Evolutionary conservation across 2,888 invertebrate genomes (phyloP).

Genomic region (Meteorus cinctellus): DNA sequence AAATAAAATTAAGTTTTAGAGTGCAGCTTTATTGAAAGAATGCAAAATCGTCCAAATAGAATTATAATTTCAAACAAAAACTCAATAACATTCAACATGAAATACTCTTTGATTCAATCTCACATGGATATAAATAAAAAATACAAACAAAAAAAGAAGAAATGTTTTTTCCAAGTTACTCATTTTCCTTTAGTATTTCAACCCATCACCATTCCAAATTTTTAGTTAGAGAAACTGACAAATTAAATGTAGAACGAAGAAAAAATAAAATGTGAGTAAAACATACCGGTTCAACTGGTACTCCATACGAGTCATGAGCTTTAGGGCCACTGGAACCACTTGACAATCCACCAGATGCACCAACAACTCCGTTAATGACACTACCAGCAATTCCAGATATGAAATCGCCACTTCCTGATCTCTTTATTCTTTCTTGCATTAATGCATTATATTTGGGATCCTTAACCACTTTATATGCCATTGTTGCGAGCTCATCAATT

Average conservation of each 20-base stretch:
- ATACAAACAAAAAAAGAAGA: too few relatives aligned
- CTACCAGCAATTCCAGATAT: slow-evolving; percentile 67
- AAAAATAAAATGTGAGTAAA: not conserved
- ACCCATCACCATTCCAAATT: too few relatives aligned
- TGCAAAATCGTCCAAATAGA: too few relatives aligned
- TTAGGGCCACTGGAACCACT: slow-evolving; percentile 53
- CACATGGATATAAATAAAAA: too few relatives aligned
- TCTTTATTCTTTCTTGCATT: slow-evolving; percentile 63
- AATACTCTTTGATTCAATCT: too few relatives aligned
- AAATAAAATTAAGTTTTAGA: too few relatives aligned
- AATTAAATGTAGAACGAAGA: not conserved
- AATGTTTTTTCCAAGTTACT: too few relatives aligned
- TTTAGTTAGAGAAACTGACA: too few relatives aligned
- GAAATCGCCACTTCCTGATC: slow-evolving; percentile 59
- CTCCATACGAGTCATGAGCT: slow-evolving; percentile 50
- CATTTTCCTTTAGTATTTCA: too few relatives aligned
- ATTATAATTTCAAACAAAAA: too few relatives aligned
- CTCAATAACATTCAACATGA: too few relatives aligned
- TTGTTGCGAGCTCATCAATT: slow-evolving; percentile 51
- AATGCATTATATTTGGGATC: slow-evolving; percentile 58
- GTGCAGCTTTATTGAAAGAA: too few relatives aligned
- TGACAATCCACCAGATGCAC: slow-evolving; percentile 60
- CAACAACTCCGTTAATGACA: slow-evolving; percentile 65
- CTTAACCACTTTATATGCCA: slow-evolving; percentile 54
- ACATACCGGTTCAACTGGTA: slow-evolving; percentile 52